Evolutionary conservation across 2,113 vertebrate genomes (phyloP).

Genomic region (Ochotona princeps): DNA sequence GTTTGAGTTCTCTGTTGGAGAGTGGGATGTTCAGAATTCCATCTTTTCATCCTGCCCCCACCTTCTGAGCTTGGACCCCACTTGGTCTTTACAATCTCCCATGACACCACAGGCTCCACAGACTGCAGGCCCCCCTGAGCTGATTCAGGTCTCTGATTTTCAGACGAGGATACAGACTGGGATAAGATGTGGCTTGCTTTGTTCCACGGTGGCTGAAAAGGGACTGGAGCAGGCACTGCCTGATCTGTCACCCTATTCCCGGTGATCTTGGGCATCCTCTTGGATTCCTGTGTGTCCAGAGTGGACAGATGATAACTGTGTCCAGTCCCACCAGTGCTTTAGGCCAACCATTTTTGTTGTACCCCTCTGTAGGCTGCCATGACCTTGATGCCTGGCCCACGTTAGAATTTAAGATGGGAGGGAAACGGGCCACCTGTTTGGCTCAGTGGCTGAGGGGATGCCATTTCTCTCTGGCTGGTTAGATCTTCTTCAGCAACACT

Average conservation of each 20-base stretch:
- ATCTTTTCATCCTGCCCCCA: background rate
- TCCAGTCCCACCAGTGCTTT: background rate
- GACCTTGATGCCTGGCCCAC: background rate
- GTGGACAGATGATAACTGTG: background rate
- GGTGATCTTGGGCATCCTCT: background rate
- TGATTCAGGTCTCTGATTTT: background rate
- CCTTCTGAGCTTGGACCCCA: background rate
- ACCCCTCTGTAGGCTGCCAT: background rate
- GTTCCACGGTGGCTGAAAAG: background rate
- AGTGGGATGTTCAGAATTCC: background rate
- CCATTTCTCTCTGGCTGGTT: constrained; percentile 15
- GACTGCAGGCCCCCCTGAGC: background rate
- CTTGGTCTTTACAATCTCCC: background rate
- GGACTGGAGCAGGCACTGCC: no score
- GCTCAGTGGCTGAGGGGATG: background rate
- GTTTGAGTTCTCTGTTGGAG: background rate
- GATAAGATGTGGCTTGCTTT: background rate
- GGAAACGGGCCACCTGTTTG: background rate
- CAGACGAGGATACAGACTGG: no score
- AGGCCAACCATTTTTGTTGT: background rate
- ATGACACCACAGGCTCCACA: background rate
- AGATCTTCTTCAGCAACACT: background rate
- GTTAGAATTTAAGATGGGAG: background rate
- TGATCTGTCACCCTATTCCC: background rate
- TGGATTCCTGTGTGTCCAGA: background rate